These are phyloP conservation scores for Julus scandinavius DNA, from an alignment of 2,888 invertebrate genomes.

Conservation along the genomic window DNA sequence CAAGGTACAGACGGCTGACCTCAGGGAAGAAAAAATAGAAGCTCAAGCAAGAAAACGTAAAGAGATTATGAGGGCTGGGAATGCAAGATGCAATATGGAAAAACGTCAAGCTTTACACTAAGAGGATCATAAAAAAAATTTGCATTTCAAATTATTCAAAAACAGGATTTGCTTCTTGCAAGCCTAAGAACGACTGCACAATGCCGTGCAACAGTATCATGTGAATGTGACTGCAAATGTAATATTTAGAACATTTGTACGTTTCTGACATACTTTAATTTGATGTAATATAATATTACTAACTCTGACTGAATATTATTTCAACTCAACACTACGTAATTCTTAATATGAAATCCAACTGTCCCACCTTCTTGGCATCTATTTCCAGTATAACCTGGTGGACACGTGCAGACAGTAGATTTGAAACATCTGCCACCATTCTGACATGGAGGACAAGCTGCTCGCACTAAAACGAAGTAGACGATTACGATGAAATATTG, in stretches of 20 bases:
- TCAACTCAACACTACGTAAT: neutral
- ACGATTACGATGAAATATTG: neutral
- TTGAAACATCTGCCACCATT: slow-evolving; percentile 55
- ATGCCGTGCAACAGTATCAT: no score
- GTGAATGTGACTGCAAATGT: no score
- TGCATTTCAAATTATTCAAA: neutral
- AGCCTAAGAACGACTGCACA: neutral
- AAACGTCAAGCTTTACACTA: neutral
- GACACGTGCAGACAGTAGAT: slow-evolving; percentile 53
- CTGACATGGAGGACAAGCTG: slow-evolving; percentile 51
- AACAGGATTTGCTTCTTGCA: no score
- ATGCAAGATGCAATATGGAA: neutral
- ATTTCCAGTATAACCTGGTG: slow-evolving; percentile 50
- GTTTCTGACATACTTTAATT: no score
- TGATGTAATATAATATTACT: neutral
- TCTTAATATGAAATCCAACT: neutral
- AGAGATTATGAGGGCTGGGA: neutral
- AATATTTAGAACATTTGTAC: no score
- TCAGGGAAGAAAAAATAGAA: slow-evolving; percentile 9
- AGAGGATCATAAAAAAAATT: neutral
- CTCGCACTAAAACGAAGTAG: neutral
- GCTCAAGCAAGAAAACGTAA: neutral
- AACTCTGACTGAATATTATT: no score
- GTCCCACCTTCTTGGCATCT: slow-evolving; percentile 54
- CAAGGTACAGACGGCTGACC: slow-evolving; percentile 50